Base-by-base conservation (phyloP, 2,797 vertebrate genomes). In the Brachyrhaphis roseni region DNA sequence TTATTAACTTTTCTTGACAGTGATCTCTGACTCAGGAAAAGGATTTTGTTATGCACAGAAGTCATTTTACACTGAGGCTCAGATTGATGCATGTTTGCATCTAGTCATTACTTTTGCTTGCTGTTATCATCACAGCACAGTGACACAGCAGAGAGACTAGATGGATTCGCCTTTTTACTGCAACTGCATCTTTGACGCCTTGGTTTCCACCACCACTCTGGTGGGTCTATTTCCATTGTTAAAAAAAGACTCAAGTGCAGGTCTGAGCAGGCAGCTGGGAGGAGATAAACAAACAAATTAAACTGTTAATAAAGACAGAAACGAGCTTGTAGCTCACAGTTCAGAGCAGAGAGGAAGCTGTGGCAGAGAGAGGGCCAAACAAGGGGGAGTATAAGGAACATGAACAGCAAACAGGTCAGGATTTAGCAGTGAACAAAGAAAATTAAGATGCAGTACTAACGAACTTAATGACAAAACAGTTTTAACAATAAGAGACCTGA, bases 81-180 rank as follows among this genome's bases (percentile, higher is more conserved):
- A 87, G 82, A 87, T 83, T 82, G 83, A 87, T 45, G 75, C 77
- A 80, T 84, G 74, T 87, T 86, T 89, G 83, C 84, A 87, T 88
- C 77, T 81, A 85, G 78, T 90, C 80, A 82, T 77, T 89, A 53
- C 49, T 86, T 66, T 89, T 64, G 76, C 64, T 79, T 70, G 80
- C 82, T 83, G 86, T 92, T 92, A 92, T 94, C 90, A 79, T 87
- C 68, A 34, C 78, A 68, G 86, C 79, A 62, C 90, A 91, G 88
- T 23, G 43, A 78, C 84, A 70, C 82, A 74, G 77, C 13, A 12
- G 72, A 8, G n/a, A 87, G 77, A 75, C 80, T 81, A 87, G 87
- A 94, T 93, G 84, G 87, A 92, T 93, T 91, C 81, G 88, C 83
- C 82, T 71, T 80, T 79, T 74, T 20, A 20, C 79, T 74, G 82